Base-by-base conservation (phyloP, 2,888 invertebrate genomes). In the Dolichopus griseipennis region DNA sequence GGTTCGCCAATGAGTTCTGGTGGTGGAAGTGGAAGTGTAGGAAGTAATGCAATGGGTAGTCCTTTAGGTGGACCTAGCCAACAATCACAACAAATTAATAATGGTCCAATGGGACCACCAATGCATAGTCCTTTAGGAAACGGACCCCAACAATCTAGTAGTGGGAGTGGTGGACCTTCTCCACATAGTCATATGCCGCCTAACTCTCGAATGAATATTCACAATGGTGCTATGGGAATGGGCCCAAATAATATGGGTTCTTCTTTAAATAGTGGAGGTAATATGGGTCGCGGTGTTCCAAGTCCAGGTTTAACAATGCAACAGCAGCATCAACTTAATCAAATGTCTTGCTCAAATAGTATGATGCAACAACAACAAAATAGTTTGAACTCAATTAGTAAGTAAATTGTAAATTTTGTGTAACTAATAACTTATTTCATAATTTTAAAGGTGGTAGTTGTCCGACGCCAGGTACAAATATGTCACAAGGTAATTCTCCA, bases 91-190 rank as follows among this genome's bases (percentile, higher is more conserved):
- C 85, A 81, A 70, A 88, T 89, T 85, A 87, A 86, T 76, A 89
- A 87, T 74, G 88, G 89, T 75, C 89, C 88, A 68, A 90, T 88
- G 89, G 89, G 87, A 67, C 90, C 90, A 67, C 90, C 87, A 12
- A 88, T 91, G 86, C 90, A 89, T 74, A 90, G 88, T 81, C 89
- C 88, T 65, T 79, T 87, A 70, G 87, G 87, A 18, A 86, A 86
- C 73, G 86, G 87, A 67, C 87, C 87, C 0, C 85, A 86, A 72
- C 79, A 77, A 73, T 18, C n/a, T 6, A 52, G 69, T n/a, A 52
- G n/a, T 52, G 52, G n/a, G n/a, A 52, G 52, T 52, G 52, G 52
- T 18, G 15, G 18, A 15, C 52, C 52, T 2, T 33, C 33, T 18
- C 83, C 84, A 67, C 80, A 78, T 69, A 78, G 77, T 72, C 73